Percentiles rank a stretch among this genome's conserved stretches.
Conservation (phyloP, 1,140 invertebrate species). For the Drosophila willistoni region DNA sequence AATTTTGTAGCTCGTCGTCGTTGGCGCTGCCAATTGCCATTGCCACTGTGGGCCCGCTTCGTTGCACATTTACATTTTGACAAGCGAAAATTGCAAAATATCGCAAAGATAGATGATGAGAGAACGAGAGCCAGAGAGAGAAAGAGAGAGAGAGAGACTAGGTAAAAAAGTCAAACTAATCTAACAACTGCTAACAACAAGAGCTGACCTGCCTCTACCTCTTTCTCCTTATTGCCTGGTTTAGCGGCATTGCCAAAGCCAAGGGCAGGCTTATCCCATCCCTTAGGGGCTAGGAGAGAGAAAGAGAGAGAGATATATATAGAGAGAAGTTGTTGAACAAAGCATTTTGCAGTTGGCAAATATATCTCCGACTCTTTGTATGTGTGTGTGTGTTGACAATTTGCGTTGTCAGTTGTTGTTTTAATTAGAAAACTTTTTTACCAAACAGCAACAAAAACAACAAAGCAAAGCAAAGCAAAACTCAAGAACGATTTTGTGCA, state of each 20-base stretch:
- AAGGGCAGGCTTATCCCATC: slow-evolving; percentile 21
- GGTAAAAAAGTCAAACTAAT: slow-evolving; percentile 77
- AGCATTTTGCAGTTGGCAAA: slow-evolving; percentile 74
- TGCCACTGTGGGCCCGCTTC: slow-evolving; percentile 25
- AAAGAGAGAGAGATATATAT: too few relatives aligned
- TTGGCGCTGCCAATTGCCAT: not conserved
- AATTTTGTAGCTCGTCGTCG: slow-evolving; percentile 50
- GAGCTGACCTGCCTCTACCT: slow-evolving; percentile 16
- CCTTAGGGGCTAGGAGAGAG: not conserved
- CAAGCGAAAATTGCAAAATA: slow-evolving; percentile 45
- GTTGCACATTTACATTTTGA: slow-evolving; percentile 74
- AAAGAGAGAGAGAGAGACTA: slow-evolving; percentile 20
- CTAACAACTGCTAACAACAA: slow-evolving; percentile 78
- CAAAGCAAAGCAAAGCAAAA: slow-evolving; percentile 46
- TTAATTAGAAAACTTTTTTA: slow-evolving; percentile 81
- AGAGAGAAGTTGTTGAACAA: slow-evolving; percentile 60
- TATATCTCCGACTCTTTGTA: slow-evolving; percentile 41
- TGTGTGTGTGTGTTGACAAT: slow-evolving; percentile 60
- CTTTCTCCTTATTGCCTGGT: not conserved
- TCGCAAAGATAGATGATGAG: slow-evolving; percentile 4
- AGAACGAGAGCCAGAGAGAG: not conserved
- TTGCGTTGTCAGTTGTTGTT: slow-evolving; percentile 79
- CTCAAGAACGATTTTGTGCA: slow-evolving; percentile 75
- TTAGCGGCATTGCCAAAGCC: slow-evolving; percentile 40
- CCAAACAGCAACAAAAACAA: slow-evolving; percentile 63